Percentiles rank a stretch among this genome's conserved stretches.
Conservation (phyloP, 2,113 vertebrate genomes). For the Ursus arctos region DNA sequence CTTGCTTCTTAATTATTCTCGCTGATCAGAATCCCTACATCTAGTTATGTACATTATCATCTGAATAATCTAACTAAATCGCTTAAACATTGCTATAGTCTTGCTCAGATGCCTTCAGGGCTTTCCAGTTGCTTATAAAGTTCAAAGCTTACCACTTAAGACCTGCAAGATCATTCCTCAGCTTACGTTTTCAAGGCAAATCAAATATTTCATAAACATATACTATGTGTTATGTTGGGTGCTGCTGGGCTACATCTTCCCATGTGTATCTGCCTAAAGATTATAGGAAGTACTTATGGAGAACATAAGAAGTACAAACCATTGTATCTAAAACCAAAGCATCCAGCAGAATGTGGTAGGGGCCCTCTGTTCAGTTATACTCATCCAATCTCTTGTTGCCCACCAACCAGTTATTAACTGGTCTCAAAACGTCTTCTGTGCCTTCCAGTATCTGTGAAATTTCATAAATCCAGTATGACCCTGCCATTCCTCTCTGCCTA, state of each 20-base stretch:
- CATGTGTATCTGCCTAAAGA: background rate
- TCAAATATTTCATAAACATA: constrained; percentile 33
- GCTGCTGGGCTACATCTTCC: background rate
- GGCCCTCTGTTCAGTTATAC: background rate
- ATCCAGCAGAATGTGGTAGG: background rate
- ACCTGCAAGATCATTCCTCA: background rate
- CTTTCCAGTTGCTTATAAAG: background rate
- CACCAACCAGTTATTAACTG: background rate
- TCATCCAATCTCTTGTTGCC: background rate
- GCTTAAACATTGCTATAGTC: background rate
- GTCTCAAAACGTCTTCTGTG: background rate
- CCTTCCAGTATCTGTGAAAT: background rate
- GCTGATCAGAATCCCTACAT: background rate
- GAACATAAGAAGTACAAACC: background rate
- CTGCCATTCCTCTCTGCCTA: background rate
- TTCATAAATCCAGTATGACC: background rate
- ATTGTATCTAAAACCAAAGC: background rate
- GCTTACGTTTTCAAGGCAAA: background rate
- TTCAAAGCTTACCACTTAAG: constrained; percentile 43
- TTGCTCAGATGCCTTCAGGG: background rate
- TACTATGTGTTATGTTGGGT: background rate
- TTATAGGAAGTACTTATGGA: background rate
- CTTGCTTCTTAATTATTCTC: constrained; percentile 25
- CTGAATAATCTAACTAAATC: background rate
- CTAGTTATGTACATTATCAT: background rate